Base-by-base conservation (phyloP, 2,797 vertebrate species). In the Vespertilio murinus region DNA sequence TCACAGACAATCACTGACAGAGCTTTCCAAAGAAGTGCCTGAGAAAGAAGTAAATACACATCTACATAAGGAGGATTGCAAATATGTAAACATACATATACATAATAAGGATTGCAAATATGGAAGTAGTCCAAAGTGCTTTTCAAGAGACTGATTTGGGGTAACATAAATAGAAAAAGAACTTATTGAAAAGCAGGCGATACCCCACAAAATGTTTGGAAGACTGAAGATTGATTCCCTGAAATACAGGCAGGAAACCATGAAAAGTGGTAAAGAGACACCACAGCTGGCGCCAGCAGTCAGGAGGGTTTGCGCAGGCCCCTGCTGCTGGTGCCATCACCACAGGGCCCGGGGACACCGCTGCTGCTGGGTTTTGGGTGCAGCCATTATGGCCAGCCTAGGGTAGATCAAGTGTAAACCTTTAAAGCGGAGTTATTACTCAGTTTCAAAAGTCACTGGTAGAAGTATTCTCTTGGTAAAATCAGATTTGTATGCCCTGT, bases 401-500 rank as follows among this genome's bases (percentile, higher is more conserved):
- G 33, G 45, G 1, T 40, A 52, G 78, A 73, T 79, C 70, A 28
- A 45, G 13, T 47, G 84, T 38, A 78, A 69, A 78, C 11, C 45
- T 25, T 33, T 65, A 90, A 42, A 56, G 7, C 0, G 13, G 28
- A 52, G 45, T 45, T 59, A 16, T 35, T 10, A 71, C 25, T 84
- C 8, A 59, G 12, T 56, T 81, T 65, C 5, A 74, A 77, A 93
- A 40, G 2, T 70, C 22, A 56, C 12, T 52, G 12, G 11, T 52
- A 33, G 11, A 81, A 81, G 3, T 8, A 88, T 67, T 20, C 11
- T 42, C 38, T 64, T 82, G 28, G 11, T 91, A 65, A 90, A 91
- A 47, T 25, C 2, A 38, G 22, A 61, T 77, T 74, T 11, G 13
- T 47, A 54, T 20, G 23, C 6, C 23, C 3, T 88, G 0, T 45